Base-by-base conservation (phyloP, 2,888 invertebrate genomes). In the Himalopsyche tibetana region DNA sequence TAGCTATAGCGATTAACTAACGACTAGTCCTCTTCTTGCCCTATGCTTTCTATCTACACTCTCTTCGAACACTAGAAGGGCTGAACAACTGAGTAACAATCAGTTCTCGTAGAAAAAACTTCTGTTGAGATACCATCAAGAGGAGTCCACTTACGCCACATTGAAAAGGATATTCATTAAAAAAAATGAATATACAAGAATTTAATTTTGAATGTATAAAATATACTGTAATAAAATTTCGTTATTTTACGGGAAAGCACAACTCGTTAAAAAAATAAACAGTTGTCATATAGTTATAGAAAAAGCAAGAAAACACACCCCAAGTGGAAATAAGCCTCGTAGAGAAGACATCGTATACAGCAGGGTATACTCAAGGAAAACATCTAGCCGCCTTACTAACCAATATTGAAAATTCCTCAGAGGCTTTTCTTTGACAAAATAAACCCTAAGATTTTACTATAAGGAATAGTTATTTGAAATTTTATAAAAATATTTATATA, bases 391-490 rank as follows among this genome's bases (percentile, higher is more conserved):
- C 74, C 74, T 74, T 74, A 74, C 74, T 74, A 74, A 74, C 74
- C 74, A 38, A 82, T 85, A 85, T 85, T 85, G 85, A 85, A 85
- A 85, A 85, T 85, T 85, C 85, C 82, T 85, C 55, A n/a, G 82
- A 80, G 82, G 79, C 55, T 80, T 74, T 79, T 69, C 82, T 56
- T 82, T 55, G 38, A 82, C 74, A 85, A 84, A 85, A 85, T 80
- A 80, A 80, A 80, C 45, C 6, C 45, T 19, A 51, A 80, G 51
- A 15, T 11, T 28, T 17, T 28, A 80, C 80, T 12, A 74, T 74
- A 36, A 6, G 4, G 19, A 12, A 38, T 74, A 74, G 36, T 12
- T 74, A 74, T 63, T 15, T 51, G 51, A 15, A 51, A 15, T 51
- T 15, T 51, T 51, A 51, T 15, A 51, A 8, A 12, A 51, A 51